Percentiles rank a stretch among this genome's conserved stretches.
Evolutionary conservation across 2,888 invertebrate genomes (phyloP).

Genomic region (Eilema depressum): DNA sequence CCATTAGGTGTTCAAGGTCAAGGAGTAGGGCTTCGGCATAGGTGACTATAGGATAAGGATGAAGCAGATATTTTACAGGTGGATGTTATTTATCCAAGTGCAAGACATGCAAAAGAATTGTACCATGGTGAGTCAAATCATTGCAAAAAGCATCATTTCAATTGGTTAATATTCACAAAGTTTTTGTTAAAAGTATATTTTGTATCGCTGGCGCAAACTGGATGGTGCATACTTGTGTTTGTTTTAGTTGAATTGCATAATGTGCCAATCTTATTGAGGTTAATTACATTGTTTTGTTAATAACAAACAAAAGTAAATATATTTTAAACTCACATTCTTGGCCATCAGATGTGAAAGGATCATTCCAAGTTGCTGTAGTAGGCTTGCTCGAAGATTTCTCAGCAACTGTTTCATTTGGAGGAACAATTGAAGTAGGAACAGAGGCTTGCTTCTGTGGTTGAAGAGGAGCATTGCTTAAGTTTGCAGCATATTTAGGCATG

Average conservation of each 20-base stretch:
- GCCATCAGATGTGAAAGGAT: constrained; percentile 79
- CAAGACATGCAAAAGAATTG: constrained; percentile 85
- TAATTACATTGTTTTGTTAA: constrained; percentile 33
- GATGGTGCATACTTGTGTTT: constrained; percentile 47
- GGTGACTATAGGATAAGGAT: constrained; percentile 79
- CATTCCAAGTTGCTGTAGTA: constrained; percentile 64
- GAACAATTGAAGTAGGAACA: constrained; percentile 56
- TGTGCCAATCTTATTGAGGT: constrained; percentile 41
- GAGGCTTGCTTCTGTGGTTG: constrained; percentile 91
- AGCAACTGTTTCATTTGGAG: constrained; percentile 55
- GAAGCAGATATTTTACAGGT: constrained; percentile 74
- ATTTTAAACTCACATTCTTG: constrained; percentile 80
- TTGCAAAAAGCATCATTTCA: constrained; percentile 41
- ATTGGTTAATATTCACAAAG: constrained; percentile 29
- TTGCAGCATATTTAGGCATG: constrained; percentile 95
- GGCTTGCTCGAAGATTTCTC: constrained; percentile 64
- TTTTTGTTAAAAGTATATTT: constrained; percentile 26
- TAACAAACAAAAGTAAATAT: constrained; percentile 16
- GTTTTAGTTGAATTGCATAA: constrained; percentile 42
- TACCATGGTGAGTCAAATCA: constrained; percentile 59
- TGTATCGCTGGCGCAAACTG: constrained; percentile 37
- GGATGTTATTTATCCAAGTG: constrained; percentile 80
- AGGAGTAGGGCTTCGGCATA: constrained; percentile 86
- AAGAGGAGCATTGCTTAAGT: constrained; percentile 92
- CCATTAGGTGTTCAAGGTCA: constrained; percentile 87